These are phyloP conservation scores for Pterocles gutturalis DNA, from an alignment of 2,113 vertebrate species.

Conservation along the genomic window DNA sequence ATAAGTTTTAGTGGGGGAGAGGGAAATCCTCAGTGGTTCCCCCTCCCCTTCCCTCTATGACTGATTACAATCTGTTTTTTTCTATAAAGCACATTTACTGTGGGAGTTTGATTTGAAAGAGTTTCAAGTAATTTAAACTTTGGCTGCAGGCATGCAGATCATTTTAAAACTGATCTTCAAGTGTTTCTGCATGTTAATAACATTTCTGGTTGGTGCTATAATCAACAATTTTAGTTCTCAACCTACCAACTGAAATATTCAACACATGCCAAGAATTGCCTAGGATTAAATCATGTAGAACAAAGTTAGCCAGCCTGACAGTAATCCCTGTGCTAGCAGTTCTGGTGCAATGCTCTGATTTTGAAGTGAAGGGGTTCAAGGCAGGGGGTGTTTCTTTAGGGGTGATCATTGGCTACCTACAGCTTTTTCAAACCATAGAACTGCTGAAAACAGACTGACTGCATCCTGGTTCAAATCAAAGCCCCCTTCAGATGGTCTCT, in stretches of 20 bases:
- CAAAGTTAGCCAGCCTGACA: not conserved
- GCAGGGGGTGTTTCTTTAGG: not conserved
- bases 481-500: not conserved
- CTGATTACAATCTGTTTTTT: slow-evolving; percentile 66
- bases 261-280: not conserved
- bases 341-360: not conserved
- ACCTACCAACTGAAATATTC: not conserved
- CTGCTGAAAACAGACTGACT: not conserved
- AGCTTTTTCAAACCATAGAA: not conserved
- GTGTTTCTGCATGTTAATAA: slow-evolving; percentile 25
- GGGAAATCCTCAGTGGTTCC: not conserved
- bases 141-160: slow-evolving; percentile 44
- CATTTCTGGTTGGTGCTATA: not conserved
- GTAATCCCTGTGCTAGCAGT: not conserved
- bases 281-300: not conserved
- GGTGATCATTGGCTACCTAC: not conserved
- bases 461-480: not conserved
- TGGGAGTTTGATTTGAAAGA: slow-evolving; percentile 72
- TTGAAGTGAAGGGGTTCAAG: not conserved
- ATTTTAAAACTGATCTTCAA: slow-evolving; percentile 51
- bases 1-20: slow-evolving; percentile 49
- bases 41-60: not conserved
- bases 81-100: slow-evolving; percentile 66
- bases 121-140: slow-evolving; percentile 67
- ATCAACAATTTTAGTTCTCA: not conserved